A percentile compares a stretch with the other conserved stretches of the same genome.
phyloP scores from a whole-genome alignment of 2,888 invertebrate genomes.

The Hyalella azteca region DNA sequence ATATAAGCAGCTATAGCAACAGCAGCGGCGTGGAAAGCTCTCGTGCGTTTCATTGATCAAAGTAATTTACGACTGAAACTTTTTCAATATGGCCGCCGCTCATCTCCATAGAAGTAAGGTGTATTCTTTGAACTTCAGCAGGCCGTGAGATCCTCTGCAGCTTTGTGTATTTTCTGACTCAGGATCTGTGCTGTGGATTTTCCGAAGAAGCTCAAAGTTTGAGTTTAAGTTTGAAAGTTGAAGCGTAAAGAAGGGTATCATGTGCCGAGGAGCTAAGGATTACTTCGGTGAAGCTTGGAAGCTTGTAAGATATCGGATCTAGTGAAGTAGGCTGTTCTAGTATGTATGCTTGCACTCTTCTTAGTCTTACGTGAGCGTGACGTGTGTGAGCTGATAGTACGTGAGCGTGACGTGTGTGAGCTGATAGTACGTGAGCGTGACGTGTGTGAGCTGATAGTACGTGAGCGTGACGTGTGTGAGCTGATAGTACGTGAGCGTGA shows the following conservation, averaged over 20 bases:
- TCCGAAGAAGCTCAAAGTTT: conserved; percentile 23
- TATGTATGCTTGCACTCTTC: too few species aligned
- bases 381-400: too few species aligned
- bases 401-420: too few species aligned
- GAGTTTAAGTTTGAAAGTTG: conserved; percentile 19
- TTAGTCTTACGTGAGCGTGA: too few species aligned
- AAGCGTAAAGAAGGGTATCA: conserved; percentile 26
- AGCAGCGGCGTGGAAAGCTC: too few species aligned
- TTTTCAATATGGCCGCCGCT: conserved; percentile 25
- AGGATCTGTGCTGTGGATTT: conserved; percentile 30
- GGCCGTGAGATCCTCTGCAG: not conserved
- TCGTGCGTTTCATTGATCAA: conserved; percentile 14
- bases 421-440: too few species aligned
- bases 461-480: too few species aligned
- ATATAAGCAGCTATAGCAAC: too few species aligned
- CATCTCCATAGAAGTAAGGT: conserved; percentile 33
- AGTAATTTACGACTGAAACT: conserved; percentile 29
- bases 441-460: too few species aligned
- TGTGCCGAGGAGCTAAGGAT: conserved; percentile 28
- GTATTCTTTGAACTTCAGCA: conserved; percentile 18
- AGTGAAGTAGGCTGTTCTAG: too few species aligned
- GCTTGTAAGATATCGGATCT: conserved; percentile 12
- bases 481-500: too few species aligned
- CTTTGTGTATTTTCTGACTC: conserved; percentile 35
- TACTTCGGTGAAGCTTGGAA: conserved; percentile 2